Evolutionary conservation across 2,797 vertebrate species (phyloP).

Genomic region (Centropyge bicolor): DNA sequence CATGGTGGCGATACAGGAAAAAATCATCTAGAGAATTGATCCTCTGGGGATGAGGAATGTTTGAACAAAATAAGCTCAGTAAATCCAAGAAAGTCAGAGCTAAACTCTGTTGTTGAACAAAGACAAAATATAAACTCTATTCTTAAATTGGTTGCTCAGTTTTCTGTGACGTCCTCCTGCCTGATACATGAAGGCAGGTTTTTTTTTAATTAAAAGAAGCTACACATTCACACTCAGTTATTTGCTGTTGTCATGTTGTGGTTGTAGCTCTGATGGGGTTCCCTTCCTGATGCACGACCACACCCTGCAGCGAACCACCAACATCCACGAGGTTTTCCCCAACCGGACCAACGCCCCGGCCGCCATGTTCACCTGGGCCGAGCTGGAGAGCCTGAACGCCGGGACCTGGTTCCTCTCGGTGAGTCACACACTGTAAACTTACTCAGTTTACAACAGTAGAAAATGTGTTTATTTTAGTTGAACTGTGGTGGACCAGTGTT

Average conservation of each 20-base stretch:
- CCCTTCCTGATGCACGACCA: conserved; percentile 95
- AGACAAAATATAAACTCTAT: no score
- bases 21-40: no score
- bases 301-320: conserved; percentile 90
- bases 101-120: no score
- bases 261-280: conserved; percentile 86
- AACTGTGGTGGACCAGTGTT: not conserved
- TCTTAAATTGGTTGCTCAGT: no score
- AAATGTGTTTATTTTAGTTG: not conserved
- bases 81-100: no score
- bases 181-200: no score
- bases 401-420: conserved; percentile 92
- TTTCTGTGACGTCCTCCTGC: no score
- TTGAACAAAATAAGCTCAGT: no score
- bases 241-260: not conserved
- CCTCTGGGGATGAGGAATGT: not conserved
- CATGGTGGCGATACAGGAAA: no score
- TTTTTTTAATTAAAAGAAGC: no score
- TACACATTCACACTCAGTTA: no score
- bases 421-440: not conserved
- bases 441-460: no score
- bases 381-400: conserved; percentile 88
- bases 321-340: conserved; percentile 86
- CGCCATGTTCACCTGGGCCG: conserved; percentile 86
- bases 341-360: conserved; percentile 65